Conservation (phyloP, 1,140 invertebrate species). For the Lordiphosa stackelbergi region DNA sequence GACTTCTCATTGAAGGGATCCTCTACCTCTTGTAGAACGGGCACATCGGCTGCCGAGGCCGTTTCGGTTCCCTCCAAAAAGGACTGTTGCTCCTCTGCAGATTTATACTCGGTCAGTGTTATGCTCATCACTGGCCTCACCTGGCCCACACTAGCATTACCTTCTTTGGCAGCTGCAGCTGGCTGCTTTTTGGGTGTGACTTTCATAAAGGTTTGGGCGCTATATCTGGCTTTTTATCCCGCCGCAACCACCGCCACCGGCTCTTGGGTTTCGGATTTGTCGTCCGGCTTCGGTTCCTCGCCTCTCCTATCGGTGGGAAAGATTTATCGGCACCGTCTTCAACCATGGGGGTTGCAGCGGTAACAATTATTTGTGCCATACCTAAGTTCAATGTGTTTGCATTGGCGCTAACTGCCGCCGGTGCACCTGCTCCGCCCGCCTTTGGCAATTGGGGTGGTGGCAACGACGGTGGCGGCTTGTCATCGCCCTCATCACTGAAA, state of each 20-base stretch:
- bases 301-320: slow-evolving; percentile 76
- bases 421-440: slow-evolving; percentile 51
- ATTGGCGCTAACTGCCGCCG: slow-evolving; percentile 60
- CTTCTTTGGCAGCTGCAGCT: slow-evolving; percentile 39
- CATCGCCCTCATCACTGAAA: slow-evolving; percentile 56
- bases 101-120: slow-evolving; percentile 57
- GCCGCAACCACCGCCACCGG: slow-evolving; percentile 1
- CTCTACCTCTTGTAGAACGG: slow-evolving; percentile 58
- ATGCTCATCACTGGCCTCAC: slow-evolving; percentile 36
- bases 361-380: slow-evolving; percentile 91
- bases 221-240: slow-evolving; percentile 63
- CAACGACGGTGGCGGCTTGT: slow-evolving; percentile 69
- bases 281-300: slow-evolving; percentile 26
- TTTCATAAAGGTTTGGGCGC: slow-evolving; percentile 71
- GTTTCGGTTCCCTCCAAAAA: slow-evolving; percentile 59
- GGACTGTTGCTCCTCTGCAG: slow-evolving; percentile 65
- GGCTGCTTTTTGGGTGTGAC: slow-evolving; percentile 73
- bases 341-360: slow-evolving; percentile 90
- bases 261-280: slow-evolving; percentile 33
- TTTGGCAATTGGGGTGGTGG: slow-evolving; percentile 61
- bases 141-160: slow-evolving; percentile 38
- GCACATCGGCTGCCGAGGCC: slow-evolving; percentile 37
- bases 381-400: slow-evolving; percentile 79
- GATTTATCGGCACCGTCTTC: slow-evolving; percentile 82
- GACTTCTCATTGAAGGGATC: slow-evolving; percentile 72